Base-by-base conservation (phyloP, 2,797 vertebrate species). In the Micrastur ruficollis region DNA sequence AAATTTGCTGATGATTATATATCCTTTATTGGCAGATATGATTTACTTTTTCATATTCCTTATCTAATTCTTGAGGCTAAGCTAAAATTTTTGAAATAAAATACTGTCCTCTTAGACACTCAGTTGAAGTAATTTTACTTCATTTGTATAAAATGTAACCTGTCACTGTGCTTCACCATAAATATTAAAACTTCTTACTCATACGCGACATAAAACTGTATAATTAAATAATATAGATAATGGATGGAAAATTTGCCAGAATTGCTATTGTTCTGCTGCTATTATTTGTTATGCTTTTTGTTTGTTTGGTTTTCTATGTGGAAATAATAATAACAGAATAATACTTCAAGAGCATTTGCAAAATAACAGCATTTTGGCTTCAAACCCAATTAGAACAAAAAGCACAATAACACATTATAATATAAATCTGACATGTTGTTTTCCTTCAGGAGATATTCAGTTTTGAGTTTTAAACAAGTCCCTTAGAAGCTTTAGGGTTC, bases 401-500 rank as follows among this genome's bases (percentile, higher is more conserved):
- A 82, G 26, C 91, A 96, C 75, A 96, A 81, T 94, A 97, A 93
- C 89, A 26, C 80, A 97, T 95, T 97, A 95, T 93, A 97, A 96
- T 97, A 96, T 95, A 96, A 97, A 95, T 96, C 94, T 97, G 94
- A 98, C 92, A 76, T 94, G 95, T 81, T 95, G 84, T 97, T 98
- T 98, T 97, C 97, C 97, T 98, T 97, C 87, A 98, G 96, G 97
- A 98, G 90, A 97, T 97, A 97, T 91, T 98, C 80, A 90, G 93
- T 88, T 98, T 98, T 98, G 95, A 97, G 96, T 95, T 98, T 98
- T 98, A 95, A 97, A 94, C 62, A 97, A 97, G 88, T 98, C 97
- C 90, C 98, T 96, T 93, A 95, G 97, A 98, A 98, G 95, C 97
- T 98, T 98, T 98, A 98, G 97, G 97, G 97, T 98, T 98, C 97